These are phyloP conservation scores for Eupithecia insigniata DNA, from an alignment of 2,888 invertebrate species.

Conservation along the genomic window DNA sequence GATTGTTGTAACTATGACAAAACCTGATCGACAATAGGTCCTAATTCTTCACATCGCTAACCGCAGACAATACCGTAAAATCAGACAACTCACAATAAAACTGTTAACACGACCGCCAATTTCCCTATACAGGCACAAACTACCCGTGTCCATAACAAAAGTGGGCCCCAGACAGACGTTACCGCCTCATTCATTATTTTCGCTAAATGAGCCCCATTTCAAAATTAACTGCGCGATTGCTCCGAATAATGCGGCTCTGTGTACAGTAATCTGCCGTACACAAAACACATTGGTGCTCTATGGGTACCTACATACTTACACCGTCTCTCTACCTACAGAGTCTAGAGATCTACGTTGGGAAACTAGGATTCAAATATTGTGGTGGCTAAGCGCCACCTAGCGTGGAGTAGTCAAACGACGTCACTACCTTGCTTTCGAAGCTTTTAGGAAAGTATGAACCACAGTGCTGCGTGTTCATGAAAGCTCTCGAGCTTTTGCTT, in stretches of 20 bases:
- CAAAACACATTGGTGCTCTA: slow-evolving; percentile 20
- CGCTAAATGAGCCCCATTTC: slow-evolving; percentile 76
- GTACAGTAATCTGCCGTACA: slow-evolving; percentile 52
- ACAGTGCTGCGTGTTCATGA: background rate
- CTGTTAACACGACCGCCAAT: slow-evolving; percentile 54
- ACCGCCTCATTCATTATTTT: slow-evolving; percentile 70
- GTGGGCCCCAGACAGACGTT: slow-evolving; percentile 55
- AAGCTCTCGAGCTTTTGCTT: slow-evolving; percentile 16
- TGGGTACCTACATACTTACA: slow-evolving; percentile 2
- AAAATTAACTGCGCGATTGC: slow-evolving; percentile 80
- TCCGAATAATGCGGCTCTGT: slow-evolving; percentile 68
- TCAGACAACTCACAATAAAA: slow-evolving; percentile 46
- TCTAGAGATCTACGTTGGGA: background rate
- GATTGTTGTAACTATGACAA: slow-evolving; percentile 17
- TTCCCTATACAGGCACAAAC: slow-evolving; percentile 55
- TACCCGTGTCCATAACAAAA: slow-evolving; percentile 61
- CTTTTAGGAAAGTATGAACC: slow-evolving; percentile 15
- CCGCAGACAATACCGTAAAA: slow-evolving; percentile 56
- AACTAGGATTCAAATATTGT: background rate
- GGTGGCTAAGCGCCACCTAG: slow-evolving; percentile 60
- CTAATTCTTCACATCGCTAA: slow-evolving; percentile 57
- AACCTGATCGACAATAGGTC: slow-evolving; percentile 45
- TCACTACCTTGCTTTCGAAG: background rate
- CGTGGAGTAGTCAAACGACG: slow-evolving; percentile 49
- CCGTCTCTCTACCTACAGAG: background rate